Conservation (phyloP, 2,113 vertebrate species). For the Macaca fascicularis region T2T-MFA8v1.1 NC_088389.1:117148501-117149000, state of each 20-base stretch:
- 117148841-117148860: background rate
- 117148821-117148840: background rate
- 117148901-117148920: too few species aligned
- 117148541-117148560: background rate
- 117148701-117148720: background rate
- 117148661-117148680: background rate
- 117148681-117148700: background rate
- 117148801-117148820: background rate
- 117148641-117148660: background rate
- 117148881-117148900: too few species aligned
- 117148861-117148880: background rate
- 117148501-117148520: background rate
- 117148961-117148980: too few species aligned
- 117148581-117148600: background rate
- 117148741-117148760: background rate
- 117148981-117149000: too few species aligned
- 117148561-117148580: background rate
- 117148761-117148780: background rate
- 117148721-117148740: background rate
- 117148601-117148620: background rate
- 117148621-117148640: background rate
- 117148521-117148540: background rate
- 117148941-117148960: too few species aligned
- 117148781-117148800: background rate
- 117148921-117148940: too few species aligned